phyloP scores from a whole-genome alignment of 1,140 invertebrate species.

The Aphelenchoides besseyi region DNA sequence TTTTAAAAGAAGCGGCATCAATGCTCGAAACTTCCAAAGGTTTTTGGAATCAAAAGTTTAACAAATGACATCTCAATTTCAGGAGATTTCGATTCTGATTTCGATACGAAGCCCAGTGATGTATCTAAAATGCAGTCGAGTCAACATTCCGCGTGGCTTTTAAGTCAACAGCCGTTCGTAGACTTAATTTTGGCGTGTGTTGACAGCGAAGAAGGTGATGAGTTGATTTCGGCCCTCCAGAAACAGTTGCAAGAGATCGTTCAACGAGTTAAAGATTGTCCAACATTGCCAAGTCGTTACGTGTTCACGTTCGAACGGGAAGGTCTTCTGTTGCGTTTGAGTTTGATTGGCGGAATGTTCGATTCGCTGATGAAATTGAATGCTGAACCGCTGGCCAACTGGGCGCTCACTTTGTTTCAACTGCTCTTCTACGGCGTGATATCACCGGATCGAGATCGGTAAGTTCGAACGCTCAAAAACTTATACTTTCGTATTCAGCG shows the following conservation, averaged over 20 bases:
- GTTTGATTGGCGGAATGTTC: slow-evolving; percentile 53
- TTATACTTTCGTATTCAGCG: slow-evolving; percentile 4
- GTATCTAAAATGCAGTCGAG: not conserved
- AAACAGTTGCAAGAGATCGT: slow-evolving; percentile 45
- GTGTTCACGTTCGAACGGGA: slow-evolving; percentile 44
- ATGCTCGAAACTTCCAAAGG: slow-evolving; percentile 30
- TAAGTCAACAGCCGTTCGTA: slow-evolving; percentile 50
- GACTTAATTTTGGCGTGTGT: slow-evolving; percentile 48
- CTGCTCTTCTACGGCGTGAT: slow-evolving; percentile 49
- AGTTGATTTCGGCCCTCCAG: slow-evolving; percentile 34
- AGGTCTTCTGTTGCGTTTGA: slow-evolving; percentile 41
- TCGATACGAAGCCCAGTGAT: not conserved
- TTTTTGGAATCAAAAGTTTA: not conserved
- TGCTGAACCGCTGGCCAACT: slow-evolving; percentile 27
- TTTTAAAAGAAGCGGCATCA: slow-evolving; percentile 46
- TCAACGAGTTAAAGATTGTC: slow-evolving; percentile 33
- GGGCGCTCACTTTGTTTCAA: slow-evolving; percentile 49
- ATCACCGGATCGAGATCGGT: slow-evolving; percentile 35
- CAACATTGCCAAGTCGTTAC: slow-evolving; percentile 31
- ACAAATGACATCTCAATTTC: not conserved
- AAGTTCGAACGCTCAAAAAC: not conserved
- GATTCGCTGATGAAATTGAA: slow-evolving; percentile 39
- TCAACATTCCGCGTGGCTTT: slow-evolving; percentile 23
- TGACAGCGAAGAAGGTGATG: slow-evolving; percentile 47
- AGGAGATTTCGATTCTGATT: slow-evolving; percentile 7